phyloP scores from a whole-genome alignment of 2,888 invertebrate genomes.

The Drosophila algonquin region DNA sequence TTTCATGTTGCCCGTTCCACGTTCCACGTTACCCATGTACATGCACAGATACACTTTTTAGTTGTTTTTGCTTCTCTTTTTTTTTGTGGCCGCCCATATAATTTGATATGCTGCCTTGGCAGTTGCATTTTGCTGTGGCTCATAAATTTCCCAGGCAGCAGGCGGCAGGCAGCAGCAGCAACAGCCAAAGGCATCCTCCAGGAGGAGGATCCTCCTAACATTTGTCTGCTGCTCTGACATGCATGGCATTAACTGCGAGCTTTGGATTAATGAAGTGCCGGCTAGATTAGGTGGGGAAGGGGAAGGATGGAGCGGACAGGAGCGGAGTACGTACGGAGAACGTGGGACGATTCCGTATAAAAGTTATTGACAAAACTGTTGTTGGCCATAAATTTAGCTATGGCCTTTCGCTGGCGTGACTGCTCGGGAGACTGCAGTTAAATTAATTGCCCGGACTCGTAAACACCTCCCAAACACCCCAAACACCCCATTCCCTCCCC shows the following conservation, averaged over 20 bases:
- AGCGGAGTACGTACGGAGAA: not conserved
- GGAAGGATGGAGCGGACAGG: not conserved
- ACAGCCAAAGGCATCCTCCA: not conserved
- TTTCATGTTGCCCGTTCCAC: not conserved
- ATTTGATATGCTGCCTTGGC: slow-evolving; percentile 75
- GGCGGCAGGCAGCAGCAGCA: not conserved
- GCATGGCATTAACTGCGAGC: slow-evolving; percentile 74
- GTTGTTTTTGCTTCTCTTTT: slow-evolving; percentile 49
- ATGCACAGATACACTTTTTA: slow-evolving; percentile 11
- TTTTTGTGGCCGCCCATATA: slow-evolving; percentile 73
- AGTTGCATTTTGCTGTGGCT: slow-evolving; percentile 73
- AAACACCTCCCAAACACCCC: slow-evolving; percentile 60
- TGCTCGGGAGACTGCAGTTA: slow-evolving; percentile 58
- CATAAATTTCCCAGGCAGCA: slow-evolving; percentile 60
- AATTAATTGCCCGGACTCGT: slow-evolving; percentile 73
- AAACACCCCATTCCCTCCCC: not conserved
- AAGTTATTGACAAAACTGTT: slow-evolving; percentile 78
- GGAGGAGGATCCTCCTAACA: slow-evolving; percentile 38
- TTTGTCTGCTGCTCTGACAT: slow-evolving; percentile 75
- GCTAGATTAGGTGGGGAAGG: slow-evolving; percentile 67
- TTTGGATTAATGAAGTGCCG: slow-evolving; percentile 79
- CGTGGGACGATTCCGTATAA: slow-evolving; percentile 28
- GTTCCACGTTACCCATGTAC: not conserved
- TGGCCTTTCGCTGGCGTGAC: slow-evolving; percentile 62
- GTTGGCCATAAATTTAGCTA: slow-evolving; percentile 76